A percentile compares a stretch with the other conserved stretches of the same genome.
These are phyloP conservation scores for Raja brachyura DNA, from an alignment of 2,113 vertebrate genomes.

Conservation along the genomic window DNA sequence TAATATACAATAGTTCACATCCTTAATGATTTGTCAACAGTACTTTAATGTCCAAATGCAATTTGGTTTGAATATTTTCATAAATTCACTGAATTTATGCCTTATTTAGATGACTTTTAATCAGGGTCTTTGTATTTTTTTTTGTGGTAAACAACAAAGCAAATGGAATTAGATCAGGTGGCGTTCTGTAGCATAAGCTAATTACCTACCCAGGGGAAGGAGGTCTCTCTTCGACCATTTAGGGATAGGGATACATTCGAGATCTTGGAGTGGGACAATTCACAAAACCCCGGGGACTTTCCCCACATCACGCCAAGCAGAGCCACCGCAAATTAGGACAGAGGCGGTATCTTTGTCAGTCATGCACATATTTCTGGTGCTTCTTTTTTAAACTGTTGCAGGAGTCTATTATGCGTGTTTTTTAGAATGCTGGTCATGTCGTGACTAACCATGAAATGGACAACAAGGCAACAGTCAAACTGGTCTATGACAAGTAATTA, in stretches of 20 bases:
- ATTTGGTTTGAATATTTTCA: conserved; percentile 25
- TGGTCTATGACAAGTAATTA: conserved; percentile 38
- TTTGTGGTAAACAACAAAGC: not conserved
- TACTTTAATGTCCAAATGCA: conserved; percentile 18
- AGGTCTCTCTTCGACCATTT: conserved; percentile 36
- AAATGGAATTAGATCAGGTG: conserved; percentile 35
- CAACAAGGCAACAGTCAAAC: conserved; percentile 38
- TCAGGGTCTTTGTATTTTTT: not conserved
- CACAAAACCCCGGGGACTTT: conserved; percentile 19
- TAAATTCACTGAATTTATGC: conserved; percentile 9
- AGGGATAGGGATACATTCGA: conserved; percentile 22
- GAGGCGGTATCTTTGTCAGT: not conserved
- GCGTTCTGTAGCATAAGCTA: conserved; percentile 27
- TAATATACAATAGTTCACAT: conserved; percentile 68
- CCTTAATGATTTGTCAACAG: conserved; percentile 53
- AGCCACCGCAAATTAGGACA: conserved; percentile 21
- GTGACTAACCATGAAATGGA: conserved; percentile 35
- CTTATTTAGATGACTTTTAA: not conserved
- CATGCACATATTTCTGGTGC: not conserved
- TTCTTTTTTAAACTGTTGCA: conserved; percentile 21
- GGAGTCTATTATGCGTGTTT: not conserved
- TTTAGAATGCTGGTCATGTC: conserved; percentile 37
- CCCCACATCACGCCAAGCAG: not conserved
- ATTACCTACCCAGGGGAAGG: conserved; percentile 35
- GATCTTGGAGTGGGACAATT: conserved; percentile 33